Conservation (phyloP, 2,113 vertebrate species). For the Hucho hucho region DNA sequence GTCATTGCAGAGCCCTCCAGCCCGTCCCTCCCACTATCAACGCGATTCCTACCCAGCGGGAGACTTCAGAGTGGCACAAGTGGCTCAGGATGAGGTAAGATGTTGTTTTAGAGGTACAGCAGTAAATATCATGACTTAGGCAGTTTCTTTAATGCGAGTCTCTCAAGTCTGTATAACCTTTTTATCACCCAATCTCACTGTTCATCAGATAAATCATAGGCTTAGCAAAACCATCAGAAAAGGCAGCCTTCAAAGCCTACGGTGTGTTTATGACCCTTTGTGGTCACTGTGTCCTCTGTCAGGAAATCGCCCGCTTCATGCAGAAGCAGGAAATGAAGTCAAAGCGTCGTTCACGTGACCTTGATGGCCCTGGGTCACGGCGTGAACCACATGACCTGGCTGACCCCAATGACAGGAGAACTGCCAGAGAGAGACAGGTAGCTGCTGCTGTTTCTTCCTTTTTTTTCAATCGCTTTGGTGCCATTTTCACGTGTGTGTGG, state of each 20-base stretch:
- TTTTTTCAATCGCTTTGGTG: no score
- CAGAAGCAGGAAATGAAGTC: constrained; percentile 77
- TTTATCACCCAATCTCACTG: no score
- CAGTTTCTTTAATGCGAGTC: no score
- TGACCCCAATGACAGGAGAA: constrained; percentile 50
- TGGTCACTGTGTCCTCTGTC: neutral
- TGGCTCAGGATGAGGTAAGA: constrained; percentile 75
- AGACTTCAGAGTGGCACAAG: constrained; percentile 73
- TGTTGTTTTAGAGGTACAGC: no score
- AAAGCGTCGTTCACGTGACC: constrained; percentile 61
- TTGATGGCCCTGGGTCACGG: constrained; percentile 52
- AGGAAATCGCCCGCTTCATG: constrained; percentile 83
- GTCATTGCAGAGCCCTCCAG: constrained; percentile 40
- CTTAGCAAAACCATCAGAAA: no score
- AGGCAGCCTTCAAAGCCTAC: neutral
- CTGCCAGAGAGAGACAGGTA: constrained; percentile 55
- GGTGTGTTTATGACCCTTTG: neutral
- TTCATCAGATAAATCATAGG: neutral
- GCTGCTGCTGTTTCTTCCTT: no score
- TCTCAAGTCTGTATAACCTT: no score
- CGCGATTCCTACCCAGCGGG: constrained; percentile 38
- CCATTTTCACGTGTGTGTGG: neutral
- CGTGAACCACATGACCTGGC: constrained; percentile 54
- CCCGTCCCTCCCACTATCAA: constrained; percentile 7
- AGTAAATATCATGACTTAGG: no score